Evolutionary conservation across 2,113 vertebrate species (phyloP).

Genomic region (Cathartes aura): DNA sequence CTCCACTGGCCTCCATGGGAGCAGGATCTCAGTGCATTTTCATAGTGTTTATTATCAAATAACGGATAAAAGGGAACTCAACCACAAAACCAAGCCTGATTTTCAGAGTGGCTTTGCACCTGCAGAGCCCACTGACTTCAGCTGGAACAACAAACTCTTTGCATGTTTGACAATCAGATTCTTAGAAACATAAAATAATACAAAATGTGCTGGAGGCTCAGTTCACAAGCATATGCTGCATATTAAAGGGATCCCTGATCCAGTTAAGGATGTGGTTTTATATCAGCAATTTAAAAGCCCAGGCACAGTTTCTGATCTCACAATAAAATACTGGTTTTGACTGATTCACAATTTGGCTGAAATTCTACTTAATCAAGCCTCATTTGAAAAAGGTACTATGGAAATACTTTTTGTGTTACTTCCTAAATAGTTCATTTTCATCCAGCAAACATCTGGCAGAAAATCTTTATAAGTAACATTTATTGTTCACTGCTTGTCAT

Average conservation of each 20-base stretch:
- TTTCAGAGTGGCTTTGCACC: slow-evolving; percentile 38
- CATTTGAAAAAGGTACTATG: not conserved
- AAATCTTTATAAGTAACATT: not conserved
- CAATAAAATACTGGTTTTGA: not conserved
- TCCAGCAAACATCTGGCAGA: not conserved
- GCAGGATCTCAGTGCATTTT: not conserved
- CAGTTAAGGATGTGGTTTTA: not conserved
- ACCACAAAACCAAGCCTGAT: slow-evolving; percentile 1
- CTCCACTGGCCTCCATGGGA: not conserved
- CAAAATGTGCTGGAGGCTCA: not conserved
- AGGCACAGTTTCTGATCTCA: not conserved
- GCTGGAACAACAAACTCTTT: not conserved
- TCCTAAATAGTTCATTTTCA: not conserved
- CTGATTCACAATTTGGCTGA: not conserved
- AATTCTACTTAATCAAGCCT: not conserved
- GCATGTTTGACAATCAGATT: not conserved
- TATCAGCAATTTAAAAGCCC: not conserved
- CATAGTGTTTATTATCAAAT: not conserved
- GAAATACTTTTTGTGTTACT: not conserved
- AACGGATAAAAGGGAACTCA: not conserved
- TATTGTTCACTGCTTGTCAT: not conserved
- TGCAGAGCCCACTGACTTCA: slow-evolving; percentile 32
- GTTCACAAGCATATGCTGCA: not conserved
- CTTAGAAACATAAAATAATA: not conserved
- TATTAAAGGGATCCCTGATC: not conserved